Conservation (phyloP, 92 coral and sea anemone genomes). For the Micromussa lordhowensis region DNA sequence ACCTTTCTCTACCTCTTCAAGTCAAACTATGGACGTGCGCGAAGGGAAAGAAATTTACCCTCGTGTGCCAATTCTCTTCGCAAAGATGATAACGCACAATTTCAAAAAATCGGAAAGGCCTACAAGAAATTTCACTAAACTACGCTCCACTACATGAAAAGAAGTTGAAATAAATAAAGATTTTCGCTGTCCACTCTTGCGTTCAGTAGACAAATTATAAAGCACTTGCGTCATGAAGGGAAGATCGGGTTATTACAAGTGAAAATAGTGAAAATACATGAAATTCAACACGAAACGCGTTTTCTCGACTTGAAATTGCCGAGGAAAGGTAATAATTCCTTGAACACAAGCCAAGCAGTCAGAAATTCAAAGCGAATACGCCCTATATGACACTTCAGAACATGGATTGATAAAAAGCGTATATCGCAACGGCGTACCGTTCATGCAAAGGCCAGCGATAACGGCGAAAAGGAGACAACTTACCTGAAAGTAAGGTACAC, state of each 20-base stretch:
- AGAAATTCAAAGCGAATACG: slow-evolving; percentile 17
- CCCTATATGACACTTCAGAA: slow-evolving; percentile 23
- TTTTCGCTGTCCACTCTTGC: slow-evolving; percentile 36
- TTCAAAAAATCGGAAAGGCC: neutral
- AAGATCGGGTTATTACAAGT: neutral
- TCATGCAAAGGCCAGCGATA: slow-evolving; percentile 21
- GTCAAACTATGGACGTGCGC: neutral
- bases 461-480: slow-evolving; percentile 17
- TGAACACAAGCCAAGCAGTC: neutral
- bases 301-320: neutral
- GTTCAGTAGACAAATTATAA: slow-evolving; percentile 41
- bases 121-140: too few species aligned
- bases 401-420: slow-evolving; percentile 27
- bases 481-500: slow-evolving; percentile 31
- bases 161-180: neutral
- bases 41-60: neutral
- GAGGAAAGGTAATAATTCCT: neutral
- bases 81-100: neutral
- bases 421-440: slow-evolving; percentile 26
- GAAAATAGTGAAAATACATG: neutral
- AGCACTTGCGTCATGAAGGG: slow-evolving; percentile 61
- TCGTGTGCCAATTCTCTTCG: neutral
- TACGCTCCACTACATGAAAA: neutral
- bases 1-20: slow-evolving; percentile 6
- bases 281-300: neutral